Evolutionary conservation across 2,113 vertebrate genomes (phyloP).

Genomic region (Chaenogobius annularis): DNA sequence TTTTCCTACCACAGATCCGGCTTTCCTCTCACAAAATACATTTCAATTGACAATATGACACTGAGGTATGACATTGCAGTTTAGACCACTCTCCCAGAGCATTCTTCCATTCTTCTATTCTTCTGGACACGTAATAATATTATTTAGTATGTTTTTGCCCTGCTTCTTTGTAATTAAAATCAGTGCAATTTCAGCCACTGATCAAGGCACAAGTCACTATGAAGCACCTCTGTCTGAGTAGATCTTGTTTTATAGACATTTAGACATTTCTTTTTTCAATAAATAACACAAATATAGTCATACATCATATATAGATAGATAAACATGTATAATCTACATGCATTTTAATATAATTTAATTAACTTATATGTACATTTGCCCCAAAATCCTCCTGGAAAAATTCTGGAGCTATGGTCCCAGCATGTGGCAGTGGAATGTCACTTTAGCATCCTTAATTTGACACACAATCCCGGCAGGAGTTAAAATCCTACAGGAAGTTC

Average conservation of each 20-base stretch:
- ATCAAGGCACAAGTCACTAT: slow-evolving; percentile 69
- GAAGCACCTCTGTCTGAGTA: slow-evolving; percentile 74
- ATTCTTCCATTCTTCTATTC: too few species aligned
- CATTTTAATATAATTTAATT: slow-evolving; percentile 99
- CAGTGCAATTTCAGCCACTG: slow-evolving; percentile 36
- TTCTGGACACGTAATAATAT: neutral
- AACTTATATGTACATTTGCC: slow-evolving; percentile 91
- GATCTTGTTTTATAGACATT: slow-evolving; percentile 47
- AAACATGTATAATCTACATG: slow-evolving; percentile 99
- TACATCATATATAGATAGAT: slow-evolving; percentile 79
- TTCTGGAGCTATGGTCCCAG: slow-evolving; percentile 25
- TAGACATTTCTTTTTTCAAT: slow-evolving; percentile 84
- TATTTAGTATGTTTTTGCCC: neutral
- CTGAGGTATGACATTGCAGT: neutral
- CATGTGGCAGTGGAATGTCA: slow-evolving; percentile 46
- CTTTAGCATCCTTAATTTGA: slow-evolving; percentile 36
- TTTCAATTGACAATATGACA: neutral
- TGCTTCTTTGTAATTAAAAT: neutral
- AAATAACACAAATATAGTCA: slow-evolving; percentile 94
- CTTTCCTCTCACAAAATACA: neutral
- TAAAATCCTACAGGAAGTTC: slow-evolving; percentile 44
- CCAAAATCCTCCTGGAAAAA: slow-evolving; percentile 24
- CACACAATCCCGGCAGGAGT: slow-evolving; percentile 34
- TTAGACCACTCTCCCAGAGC: neutral
- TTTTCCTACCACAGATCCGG: neutral